These are phyloP conservation scores for Holacanthus passer DNA, from an alignment of 2,113 vertebrate species.

Conservation along the genomic window DNA sequence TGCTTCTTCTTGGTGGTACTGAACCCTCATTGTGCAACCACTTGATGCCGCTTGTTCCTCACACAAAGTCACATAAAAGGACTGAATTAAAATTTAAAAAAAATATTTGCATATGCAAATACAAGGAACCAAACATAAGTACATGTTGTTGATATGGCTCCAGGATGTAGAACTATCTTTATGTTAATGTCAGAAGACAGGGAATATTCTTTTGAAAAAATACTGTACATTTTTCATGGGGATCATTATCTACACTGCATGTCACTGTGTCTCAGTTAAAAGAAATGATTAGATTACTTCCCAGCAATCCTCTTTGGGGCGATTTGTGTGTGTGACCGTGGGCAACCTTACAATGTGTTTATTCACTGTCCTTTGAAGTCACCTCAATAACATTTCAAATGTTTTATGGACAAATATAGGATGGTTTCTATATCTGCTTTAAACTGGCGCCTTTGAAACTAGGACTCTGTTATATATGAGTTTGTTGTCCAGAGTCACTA, in stretches of 20 bases:
- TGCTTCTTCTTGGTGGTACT: slow-evolving; percentile 71
- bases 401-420: slow-evolving; percentile 74
- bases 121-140: slow-evolving; percentile 73
- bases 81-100: slow-evolving; percentile 69
- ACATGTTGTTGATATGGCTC: slow-evolving; percentile 81
- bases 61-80: slow-evolving; percentile 81
- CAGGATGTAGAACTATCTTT: slow-evolving; percentile 81
- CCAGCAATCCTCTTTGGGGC: slow-evolving; percentile 73
- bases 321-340: slow-evolving; percentile 76
- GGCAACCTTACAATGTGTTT: slow-evolving; percentile 77
- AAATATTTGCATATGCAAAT: slow-evolving; percentile 84
- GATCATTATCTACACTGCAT: slow-evolving; percentile 81
- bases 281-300: slow-evolving; percentile 80
- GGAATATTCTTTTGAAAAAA: slow-evolving; percentile 78
- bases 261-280: slow-evolving; percentile 76
- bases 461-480: slow-evolving; percentile 27
- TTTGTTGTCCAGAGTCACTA: slow-evolving; percentile 38
- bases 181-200: slow-evolving; percentile 82
- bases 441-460: slow-evolving; percentile 45
- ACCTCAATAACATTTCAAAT: slow-evolving; percentile 74
- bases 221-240: slow-evolving; percentile 79
- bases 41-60: slow-evolving; percentile 81
- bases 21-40: slow-evolving; percentile 77
- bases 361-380: slow-evolving; percentile 78
- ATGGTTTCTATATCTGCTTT: slow-evolving; percentile 52